A percentile compares a stretch with the other conserved stretches of the same genome.
Evolutionary conservation across 2,797 vertebrate species (phyloP).

Genomic region (Pelodytes ibericus): DNA sequence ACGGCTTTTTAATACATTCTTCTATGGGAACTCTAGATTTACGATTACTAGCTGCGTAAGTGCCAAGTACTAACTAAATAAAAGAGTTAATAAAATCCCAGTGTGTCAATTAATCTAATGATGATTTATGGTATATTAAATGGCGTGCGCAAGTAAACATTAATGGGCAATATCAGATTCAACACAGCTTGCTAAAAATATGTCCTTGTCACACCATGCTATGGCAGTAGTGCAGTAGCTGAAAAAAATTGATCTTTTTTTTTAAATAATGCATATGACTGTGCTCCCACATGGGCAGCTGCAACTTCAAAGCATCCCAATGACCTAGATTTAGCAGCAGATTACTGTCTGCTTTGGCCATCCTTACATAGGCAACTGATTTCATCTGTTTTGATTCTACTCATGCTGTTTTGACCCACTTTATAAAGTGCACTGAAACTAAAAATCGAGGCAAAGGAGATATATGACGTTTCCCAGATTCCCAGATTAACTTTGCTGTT

Average conservation of each 20-base stretch:
- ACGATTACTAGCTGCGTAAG: not conserved
- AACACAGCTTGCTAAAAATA: not conserved
- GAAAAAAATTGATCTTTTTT: conserved; percentile 59
- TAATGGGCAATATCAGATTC: not conserved
- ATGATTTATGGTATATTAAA: conserved; percentile 15
- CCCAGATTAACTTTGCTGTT: conserved; percentile 65
- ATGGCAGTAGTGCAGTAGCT: conserved; percentile 19
- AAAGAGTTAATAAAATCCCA: not conserved
- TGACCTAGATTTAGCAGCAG: conserved; percentile 86
- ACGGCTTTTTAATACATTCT: not conserved
- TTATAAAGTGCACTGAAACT: conserved; percentile 70
- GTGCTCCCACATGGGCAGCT: conserved; percentile 70
- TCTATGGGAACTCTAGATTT: not conserved
- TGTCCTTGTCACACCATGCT: conserved; percentile 21
- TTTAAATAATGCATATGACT: conserved; percentile 63
- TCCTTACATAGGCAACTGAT: conserved; percentile 66
- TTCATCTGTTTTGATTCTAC: conserved; percentile 73
- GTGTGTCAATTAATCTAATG: not conserved
- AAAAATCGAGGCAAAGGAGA: conserved; percentile 57
- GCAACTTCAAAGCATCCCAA: conserved; percentile 77
- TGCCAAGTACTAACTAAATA: not conserved
- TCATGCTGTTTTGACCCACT: conserved; percentile 80
- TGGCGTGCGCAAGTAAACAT: not conserved
- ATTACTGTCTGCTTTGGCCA: conserved; percentile 73
- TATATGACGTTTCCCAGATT: conserved; percentile 61